Evolutionary conservation across 1,140 invertebrate genomes (phyloP), one percentile per base, ranked within the genome.

Genomic region (Calliphora vicina): DNA sequence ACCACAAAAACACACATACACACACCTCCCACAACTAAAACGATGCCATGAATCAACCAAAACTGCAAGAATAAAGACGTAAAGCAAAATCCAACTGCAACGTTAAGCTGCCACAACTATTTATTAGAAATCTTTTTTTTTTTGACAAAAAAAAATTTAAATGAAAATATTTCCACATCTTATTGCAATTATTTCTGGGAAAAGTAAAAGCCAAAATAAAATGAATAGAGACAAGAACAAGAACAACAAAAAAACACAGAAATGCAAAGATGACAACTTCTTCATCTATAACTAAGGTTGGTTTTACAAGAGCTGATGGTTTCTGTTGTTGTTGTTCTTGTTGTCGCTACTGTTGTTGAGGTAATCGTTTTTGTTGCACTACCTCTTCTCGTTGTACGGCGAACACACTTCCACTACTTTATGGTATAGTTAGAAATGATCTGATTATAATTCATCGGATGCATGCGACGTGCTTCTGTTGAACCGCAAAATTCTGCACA

Each of bases 371-470:
- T 35, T 35, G 35, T 5, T 8, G 13, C 43, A 12, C 12, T 50
- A 4, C 45, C 15, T 17, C 45, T 50, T 1, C 5, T 17, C 0
- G 45, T 12, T 12, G 13, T 50, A 50, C 45, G 45, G 10, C 5
- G 35, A 35, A 6, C 17, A 50, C 45, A 17, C 45, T 50, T 50
- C 3, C 45, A 15, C 45, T 50, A 17, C 6, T 67, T 67, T 67
- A 67, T 67, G 61, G 20, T 23, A 23, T 67, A 23, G 61, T 67
- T 67, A 67, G 61, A 67, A 23, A 45, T 78, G 74, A 78, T 78
- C 74, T 78, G 74, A 78, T 78, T 78, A 78, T 78, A 78, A 78
- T 78, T 78, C 74, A 78, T 78, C 74, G 74, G 74, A 78, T 78
- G 74, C 74, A 20, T 23, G 42, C 35, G 20, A 78, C 35, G 74